A percentile compares a stretch with the other conserved stretches of the same genome.
phyloP scores from a whole-genome alignment of 2,888 invertebrate genomes.

The Drosophila flavopinicola region DNA sequence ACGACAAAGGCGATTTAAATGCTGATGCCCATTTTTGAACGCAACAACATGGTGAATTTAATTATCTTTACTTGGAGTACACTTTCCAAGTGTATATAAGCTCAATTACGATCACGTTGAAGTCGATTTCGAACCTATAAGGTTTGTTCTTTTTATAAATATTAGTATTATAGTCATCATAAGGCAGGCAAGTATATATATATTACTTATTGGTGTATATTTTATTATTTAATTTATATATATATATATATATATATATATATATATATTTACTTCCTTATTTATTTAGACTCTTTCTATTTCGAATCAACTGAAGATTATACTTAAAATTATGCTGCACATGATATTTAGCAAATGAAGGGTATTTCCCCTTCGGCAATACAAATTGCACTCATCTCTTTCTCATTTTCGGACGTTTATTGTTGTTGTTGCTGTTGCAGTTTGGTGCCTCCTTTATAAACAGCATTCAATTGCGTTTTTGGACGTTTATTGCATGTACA shows the following conservation, averaged over 20 bases:
- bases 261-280: no score
- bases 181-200: no score
- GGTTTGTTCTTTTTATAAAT: background rate
- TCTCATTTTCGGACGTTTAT: constrained; percentile 7
- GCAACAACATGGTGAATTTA: constrained; percentile 15
- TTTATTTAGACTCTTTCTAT: no score
- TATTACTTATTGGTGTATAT: no score
- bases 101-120: accelerated
- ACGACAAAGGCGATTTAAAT: constrained; percentile 34
- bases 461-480: constrained; percentile 21
- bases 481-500: constrained; percentile 21
- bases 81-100: background rate
- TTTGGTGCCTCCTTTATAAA: constrained; percentile 19
- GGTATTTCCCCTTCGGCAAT: constrained; percentile 1
- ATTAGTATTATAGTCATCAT: no score
- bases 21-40: constrained; percentile 39
- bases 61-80: constrained; percentile 16
- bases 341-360: background rate
- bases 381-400: background rate
- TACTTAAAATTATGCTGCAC: background rate
- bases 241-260: no score
- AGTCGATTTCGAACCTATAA: background rate
- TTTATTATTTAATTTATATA: no score
- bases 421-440: constrained; percentile 10
- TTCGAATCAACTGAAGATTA: no score